Conservation (phyloP, 2,113 vertebrate species). For the Vanacampus margaritifer region DNA sequence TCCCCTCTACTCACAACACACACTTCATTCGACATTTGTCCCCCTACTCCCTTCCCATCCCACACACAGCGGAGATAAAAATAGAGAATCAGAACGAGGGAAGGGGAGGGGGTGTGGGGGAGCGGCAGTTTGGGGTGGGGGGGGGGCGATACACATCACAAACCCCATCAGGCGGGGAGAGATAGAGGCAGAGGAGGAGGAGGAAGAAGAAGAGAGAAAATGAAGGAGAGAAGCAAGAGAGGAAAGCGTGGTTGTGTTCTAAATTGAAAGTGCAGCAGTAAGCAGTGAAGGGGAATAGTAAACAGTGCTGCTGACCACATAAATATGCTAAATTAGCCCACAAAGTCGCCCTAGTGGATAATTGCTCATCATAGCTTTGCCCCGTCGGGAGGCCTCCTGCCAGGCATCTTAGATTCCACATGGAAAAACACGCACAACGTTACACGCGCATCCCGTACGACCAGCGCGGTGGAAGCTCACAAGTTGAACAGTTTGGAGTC, state of each 20-base stretch:
- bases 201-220: slow-evolving; percentile 34
- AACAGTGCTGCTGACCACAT: slow-evolving; percentile 70
- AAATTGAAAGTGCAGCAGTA: slow-evolving; percentile 70
- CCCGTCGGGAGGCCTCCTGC: slow-evolving; percentile 60
- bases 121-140: too few relatives aligned
- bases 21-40: slow-evolving; percentile 61
- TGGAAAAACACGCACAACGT: slow-evolving; percentile 51
- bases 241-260: slow-evolving; percentile 50
- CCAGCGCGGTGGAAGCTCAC: neutral
- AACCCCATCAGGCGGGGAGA: slow-evolving; percentile 61
- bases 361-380: slow-evolving; percentile 70
- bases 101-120: slow-evolving; percentile 13
- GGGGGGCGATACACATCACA: slow-evolving; percentile 63
- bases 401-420: slow-evolving; percentile 65
- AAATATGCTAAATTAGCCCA: slow-evolving; percentile 72
- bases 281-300: slow-evolving; percentile 68
- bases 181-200: slow-evolving; percentile 47
- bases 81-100: slow-evolving; percentile 59
- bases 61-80: slow-evolving; percentile 68
- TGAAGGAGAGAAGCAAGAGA: slow-evolving; percentile 23
- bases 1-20: slow-evolving; percentile 23
- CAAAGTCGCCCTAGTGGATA: slow-evolving; percentile 71
- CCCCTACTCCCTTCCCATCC: slow-evolving; percentile 58
- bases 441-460: slow-evolving; percentile 11
- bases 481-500: neutral